A percentile compares a stretch with the other conserved stretches of the same genome.
These are phyloP conservation scores for Uloborus diversus DNA, from an alignment of 1,140 invertebrate species.

Conservation along the genomic window DNA sequence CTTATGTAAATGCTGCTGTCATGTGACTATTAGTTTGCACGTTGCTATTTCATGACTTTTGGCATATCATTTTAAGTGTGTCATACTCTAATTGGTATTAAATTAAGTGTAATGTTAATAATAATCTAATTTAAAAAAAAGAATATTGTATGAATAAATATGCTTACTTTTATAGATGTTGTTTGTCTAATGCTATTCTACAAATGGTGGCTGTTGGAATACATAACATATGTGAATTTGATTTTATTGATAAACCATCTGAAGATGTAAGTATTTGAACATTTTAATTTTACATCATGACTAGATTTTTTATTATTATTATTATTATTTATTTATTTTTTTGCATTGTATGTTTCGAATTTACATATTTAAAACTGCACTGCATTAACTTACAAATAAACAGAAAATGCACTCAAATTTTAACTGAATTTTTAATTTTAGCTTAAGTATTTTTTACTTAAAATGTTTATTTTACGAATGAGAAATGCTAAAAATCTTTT, in stretches of 20 bases:
- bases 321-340: neutral
- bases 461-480: too few species aligned
- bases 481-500: too few species aligned
- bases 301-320: neutral
- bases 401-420: neutral
- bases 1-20: neutral
- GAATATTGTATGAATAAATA: neutral
- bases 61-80: neutral
- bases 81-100: neutral
- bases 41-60: neutral
- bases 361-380: neutral
- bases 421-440: neutral
- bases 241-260: constrained; percentile 90
- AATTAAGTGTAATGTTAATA: neutral
- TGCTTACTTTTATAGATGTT: constrained; percentile 69
- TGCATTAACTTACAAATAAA: neutral
- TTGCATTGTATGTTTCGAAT: neutral
- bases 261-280: constrained; percentile 67
- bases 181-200: constrained; percentile 78
- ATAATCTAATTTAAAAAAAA: neutral
- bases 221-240: constrained; percentile 80
- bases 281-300: neutral
- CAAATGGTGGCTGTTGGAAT: constrained; percentile 87
- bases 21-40: neutral
- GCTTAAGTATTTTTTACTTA: neutral